Percentiles rank a stretch among this genome's conserved stretches.
These are phyloP conservation scores for Campylomormyrus numenius DNA, from an alignment of 2,113 vertebrate species.

Conservation along the genomic window DNA sequence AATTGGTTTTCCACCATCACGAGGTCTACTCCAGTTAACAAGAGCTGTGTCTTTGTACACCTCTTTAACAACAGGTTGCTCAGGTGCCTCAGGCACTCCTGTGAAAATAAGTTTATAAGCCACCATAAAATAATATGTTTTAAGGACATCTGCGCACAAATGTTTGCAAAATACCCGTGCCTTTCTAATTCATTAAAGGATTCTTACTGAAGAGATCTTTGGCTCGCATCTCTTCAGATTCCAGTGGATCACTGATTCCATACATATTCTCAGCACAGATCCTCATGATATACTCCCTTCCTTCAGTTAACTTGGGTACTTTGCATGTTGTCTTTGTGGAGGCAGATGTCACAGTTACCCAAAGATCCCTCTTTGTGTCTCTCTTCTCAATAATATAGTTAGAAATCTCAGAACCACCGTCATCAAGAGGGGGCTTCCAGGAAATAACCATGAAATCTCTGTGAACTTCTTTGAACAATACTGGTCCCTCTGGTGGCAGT, in stretches of 20 bases:
- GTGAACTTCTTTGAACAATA: slow-evolving; percentile 90
- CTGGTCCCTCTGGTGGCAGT: slow-evolving; percentile 84
- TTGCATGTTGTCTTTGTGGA: slow-evolving; percentile 85
- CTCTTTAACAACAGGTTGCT: slow-evolving; percentile 79
- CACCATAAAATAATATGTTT: not conserved
- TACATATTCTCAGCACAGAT: slow-evolving; percentile 94
- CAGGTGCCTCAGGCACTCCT: slow-evolving; percentile 96
- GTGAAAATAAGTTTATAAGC: slow-evolving; percentile 15
- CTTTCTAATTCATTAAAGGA: slow-evolving; percentile 4
- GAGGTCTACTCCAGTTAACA: slow-evolving; percentile 86
- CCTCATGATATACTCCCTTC: slow-evolving; percentile 84
- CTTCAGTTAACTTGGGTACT: slow-evolving; percentile 86
- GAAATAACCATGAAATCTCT: slow-evolving; percentile 89
- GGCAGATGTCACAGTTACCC: slow-evolving; percentile 90
- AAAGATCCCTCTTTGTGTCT: slow-evolving; percentile 80
- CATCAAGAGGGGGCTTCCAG: slow-evolving; percentile 94
- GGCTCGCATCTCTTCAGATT: slow-evolving; percentile 91
- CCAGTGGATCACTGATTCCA: slow-evolving; percentile 90
- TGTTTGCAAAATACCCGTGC: not conserved
- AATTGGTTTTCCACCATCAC: slow-evolving; percentile 94
- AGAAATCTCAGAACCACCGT: slow-evolving; percentile 82
- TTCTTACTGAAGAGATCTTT: slow-evolving; percentile 91
- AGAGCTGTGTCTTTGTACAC: slow-evolving; percentile 81
- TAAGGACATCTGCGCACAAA: not conserved
- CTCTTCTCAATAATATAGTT: slow-evolving; percentile 95